These are phyloP conservation scores for Piaya cayana DNA, from an alignment of 2,113 vertebrate species.

Conservation along the genomic window DNA sequence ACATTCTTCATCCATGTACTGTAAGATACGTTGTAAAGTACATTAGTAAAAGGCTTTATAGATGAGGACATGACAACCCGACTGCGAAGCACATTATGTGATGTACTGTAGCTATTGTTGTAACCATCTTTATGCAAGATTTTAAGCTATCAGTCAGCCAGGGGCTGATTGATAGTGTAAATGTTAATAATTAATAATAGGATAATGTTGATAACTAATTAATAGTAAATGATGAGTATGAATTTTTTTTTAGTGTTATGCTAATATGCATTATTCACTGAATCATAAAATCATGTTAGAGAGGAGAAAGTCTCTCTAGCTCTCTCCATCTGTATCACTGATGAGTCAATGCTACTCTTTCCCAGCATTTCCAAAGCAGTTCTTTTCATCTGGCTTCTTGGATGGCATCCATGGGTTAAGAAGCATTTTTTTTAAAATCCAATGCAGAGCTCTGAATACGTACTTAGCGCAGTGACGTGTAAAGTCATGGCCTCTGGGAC, in stretches of 20 bases:
- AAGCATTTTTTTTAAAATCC: background rate
- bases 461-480: background rate
- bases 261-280: slow-evolving; percentile 67
- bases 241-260: slow-evolving; percentile 56
- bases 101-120: background rate
- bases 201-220: slow-evolving; percentile 39
- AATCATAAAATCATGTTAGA: slow-evolving; percentile 50
- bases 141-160: slow-evolving; percentile 30
- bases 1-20: slow-evolving; percentile 48
- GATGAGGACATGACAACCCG: background rate
- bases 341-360: background rate
- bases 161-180: slow-evolving; percentile 23
- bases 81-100: slow-evolving; percentile 11
- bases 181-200: slow-evolving; percentile 41
- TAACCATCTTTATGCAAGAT: slow-evolving; percentile 24
- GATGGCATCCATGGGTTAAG: background rate
- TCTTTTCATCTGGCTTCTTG: background rate
- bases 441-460: background rate
- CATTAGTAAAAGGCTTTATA: slow-evolving; percentile 53
- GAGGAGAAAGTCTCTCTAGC: slow-evolving; percentile 20
- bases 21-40: slow-evolving; percentile 7
- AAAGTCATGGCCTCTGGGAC: background rate
- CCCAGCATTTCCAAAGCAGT: background rate
- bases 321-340: background rate
- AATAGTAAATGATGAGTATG: slow-evolving; percentile 53